Base-by-base conservation (phyloP, 2,797 vertebrate species). In the Micropoecilia bifurca region DNA sequence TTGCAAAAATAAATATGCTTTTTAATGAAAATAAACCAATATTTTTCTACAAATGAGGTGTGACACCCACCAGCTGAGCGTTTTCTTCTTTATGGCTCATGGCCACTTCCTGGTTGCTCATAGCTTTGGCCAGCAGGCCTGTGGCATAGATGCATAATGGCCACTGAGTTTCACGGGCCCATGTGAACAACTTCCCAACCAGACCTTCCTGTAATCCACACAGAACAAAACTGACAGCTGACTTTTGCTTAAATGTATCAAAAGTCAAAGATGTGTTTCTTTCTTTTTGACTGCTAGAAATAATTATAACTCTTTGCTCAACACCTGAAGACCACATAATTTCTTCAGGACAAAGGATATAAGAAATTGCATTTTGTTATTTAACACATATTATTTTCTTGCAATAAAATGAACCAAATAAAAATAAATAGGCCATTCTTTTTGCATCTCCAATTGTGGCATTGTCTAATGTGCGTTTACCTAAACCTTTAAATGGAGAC, bases 91-190 rank as follows among this genome's bases (percentile, higher is more conserved):
- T 93, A 88, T 98, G 97, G 92, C 97, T 97, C 28, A 97, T 96
- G 68, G 97, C 98, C 76, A 98, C 97, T 77, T 99, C 98, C 93
- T 99, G 98, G 93, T 97, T 98, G 93, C 97, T 97, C 97, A 99
- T 98, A 90, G 98, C 98, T 86, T 97, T 96, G 73, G 97, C 97
- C 75, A 99, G 91, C 13, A 99, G 94, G 12, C 98, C 98, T 0
- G 97, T 97, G 76, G 98, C 96, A 0, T 97, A 99, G 0, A 98
- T 97, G 39, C 96, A 95, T 68, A 99, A 91, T 0, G 98, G 98
- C 1, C 96, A 95, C 88, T 97, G 97, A 0, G 97, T 96, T 82
- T 98, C 97, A 50, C 95, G 95, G 0, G 98, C 97, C 97, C 98
- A 99, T 76, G 96, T 95, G 74, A 98, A 98, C 81, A 99, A 90